A percentile compares a stretch with the other conserved stretches of the same genome.
Evolutionary conservation across 2,888 invertebrate genomes (phyloP).

Genomic region (Cryptus armator): DNA sequence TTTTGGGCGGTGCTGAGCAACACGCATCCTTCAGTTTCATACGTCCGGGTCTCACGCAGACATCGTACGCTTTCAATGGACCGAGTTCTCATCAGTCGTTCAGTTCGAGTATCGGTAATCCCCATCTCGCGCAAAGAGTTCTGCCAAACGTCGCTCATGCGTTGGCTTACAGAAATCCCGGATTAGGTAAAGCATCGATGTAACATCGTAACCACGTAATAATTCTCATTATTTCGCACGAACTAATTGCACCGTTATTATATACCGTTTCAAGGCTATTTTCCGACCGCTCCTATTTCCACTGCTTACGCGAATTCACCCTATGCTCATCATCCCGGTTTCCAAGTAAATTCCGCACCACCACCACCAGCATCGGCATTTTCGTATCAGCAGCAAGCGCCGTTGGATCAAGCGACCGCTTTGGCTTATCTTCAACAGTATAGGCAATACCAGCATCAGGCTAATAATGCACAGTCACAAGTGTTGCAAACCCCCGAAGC

Average conservation of each 20-base stretch:
- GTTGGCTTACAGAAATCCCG: constrained; percentile 80
- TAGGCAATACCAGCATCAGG: constrained; percentile 72
- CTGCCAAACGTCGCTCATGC: constrained; percentile 80
- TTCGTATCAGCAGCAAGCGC: constrained; percentile 67
- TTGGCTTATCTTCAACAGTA: constrained; percentile 75
- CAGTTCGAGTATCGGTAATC: constrained; percentile 81
- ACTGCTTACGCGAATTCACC: constrained; percentile 61
- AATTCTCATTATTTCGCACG: no score
- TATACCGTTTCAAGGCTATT: constrained; percentile 48
- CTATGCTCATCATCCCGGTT: constrained; percentile 10
- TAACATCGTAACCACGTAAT: background rate
- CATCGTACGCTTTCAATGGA: constrained; percentile 81
- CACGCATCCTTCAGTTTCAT: constrained; percentile 82
- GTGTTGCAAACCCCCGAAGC: constrained; percentile 66
- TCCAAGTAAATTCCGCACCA: constrained; percentile 34
- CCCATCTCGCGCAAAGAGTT: constrained; percentile 78
- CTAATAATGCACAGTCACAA: constrained; percentile 63
- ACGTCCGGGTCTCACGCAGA: constrained; percentile 82
- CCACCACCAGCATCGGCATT: constrained; percentile 6
- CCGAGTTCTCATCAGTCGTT: constrained; percentile 82
- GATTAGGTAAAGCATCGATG: constrained; percentile 72
- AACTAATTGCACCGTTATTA: background rate
- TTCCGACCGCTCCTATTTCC: constrained; percentile 57
- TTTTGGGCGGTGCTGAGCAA: constrained; percentile 80
- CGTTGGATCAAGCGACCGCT: constrained; percentile 72